Percentiles rank a stretch among this genome's conserved stretches.
Conservation (phyloP, 2,113 vertebrate genomes). For the Nestor notabilis region DNA sequence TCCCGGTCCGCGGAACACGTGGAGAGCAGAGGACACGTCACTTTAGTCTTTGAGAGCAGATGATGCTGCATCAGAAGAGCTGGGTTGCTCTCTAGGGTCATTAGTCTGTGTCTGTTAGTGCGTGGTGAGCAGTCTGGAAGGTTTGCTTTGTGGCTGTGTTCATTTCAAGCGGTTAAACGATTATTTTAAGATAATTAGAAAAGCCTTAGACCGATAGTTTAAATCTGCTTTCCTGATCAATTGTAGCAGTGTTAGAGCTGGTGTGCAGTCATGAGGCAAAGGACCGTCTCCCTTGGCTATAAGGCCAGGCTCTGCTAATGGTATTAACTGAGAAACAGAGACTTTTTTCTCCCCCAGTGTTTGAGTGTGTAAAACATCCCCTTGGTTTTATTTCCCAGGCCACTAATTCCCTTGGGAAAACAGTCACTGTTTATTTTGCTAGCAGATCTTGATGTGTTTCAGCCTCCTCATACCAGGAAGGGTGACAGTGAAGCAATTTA, state of each 20-base stretch:
- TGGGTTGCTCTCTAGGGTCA: slow-evolving; percentile 55
- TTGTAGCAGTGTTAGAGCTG: neutral
- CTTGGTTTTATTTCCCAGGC: neutral
- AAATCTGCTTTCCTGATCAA: slow-evolving; percentile 42
- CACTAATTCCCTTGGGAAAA: slow-evolving; percentile 5
- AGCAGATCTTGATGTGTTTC: neutral
- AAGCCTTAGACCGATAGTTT: slow-evolving; percentile 38
- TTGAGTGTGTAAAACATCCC: neutral
- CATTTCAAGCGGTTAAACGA: neutral
- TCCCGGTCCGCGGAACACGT: neutral
- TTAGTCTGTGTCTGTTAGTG: neutral
- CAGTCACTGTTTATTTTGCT: neutral
- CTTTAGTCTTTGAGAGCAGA: slow-evolving; percentile 53
- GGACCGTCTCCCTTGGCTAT: neutral
- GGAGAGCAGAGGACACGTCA: slow-evolving; percentile 58
- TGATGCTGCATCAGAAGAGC: slow-evolving; percentile 49
- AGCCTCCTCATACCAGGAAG: neutral
- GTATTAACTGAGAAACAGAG: slow-evolving; percentile 8
- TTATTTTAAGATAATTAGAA: slow-evolving; percentile 63
- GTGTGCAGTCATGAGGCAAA: slow-evolving; percentile 36
- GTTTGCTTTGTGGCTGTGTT: neutral
- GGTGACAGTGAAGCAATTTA: neutral
- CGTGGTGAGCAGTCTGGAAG: neutral
- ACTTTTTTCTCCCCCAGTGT: neutral
- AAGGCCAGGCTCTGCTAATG: neutral